Conservation (phyloP, 1,140 invertebrate species). For the Acromyrmex heyeri region DNA sequence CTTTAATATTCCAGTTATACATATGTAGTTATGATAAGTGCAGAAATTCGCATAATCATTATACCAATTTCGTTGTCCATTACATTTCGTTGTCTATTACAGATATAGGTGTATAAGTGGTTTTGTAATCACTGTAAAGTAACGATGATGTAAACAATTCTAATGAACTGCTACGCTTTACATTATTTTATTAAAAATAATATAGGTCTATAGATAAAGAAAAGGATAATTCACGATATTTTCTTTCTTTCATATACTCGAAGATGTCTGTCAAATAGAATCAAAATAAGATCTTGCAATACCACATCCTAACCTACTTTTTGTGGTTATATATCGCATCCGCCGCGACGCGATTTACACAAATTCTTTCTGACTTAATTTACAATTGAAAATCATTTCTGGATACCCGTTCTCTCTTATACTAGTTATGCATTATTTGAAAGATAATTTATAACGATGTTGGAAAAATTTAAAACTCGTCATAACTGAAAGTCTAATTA, state of each 20-base stretch:
- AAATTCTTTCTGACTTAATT: neutral
- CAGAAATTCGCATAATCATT: slow-evolving; percentile 14
- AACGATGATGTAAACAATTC: neutral
- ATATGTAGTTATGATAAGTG: slow-evolving; percentile 4
- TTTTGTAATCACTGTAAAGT: slow-evolving; percentile 33
- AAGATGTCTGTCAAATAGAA: neutral
- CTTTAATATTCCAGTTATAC: slow-evolving; percentile 18
- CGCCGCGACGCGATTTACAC: neutral
- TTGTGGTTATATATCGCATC: neutral
- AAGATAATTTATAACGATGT: neutral
- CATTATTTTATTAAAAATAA: neutral
- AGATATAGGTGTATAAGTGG: neutral
- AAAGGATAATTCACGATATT: neutral
- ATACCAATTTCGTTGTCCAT: slow-evolving; percentile 20
- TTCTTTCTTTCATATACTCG: neutral
- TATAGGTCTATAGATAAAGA: neutral
- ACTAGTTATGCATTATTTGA: slow-evolving; percentile 2
- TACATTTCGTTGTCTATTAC: slow-evolving; percentile 23
- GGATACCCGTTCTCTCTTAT: neutral
- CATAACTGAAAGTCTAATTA: neutral
- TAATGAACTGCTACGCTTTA: neutral
- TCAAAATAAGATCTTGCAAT: neutral
- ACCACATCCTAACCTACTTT: slow-evolving; percentile 21
- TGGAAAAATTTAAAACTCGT: neutral
- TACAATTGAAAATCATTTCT: neutral